These are phyloP conservation scores for Varanus komodoensis DNA, from an alignment of 2,113 vertebrate genomes.

Conservation along the genomic window DNA sequence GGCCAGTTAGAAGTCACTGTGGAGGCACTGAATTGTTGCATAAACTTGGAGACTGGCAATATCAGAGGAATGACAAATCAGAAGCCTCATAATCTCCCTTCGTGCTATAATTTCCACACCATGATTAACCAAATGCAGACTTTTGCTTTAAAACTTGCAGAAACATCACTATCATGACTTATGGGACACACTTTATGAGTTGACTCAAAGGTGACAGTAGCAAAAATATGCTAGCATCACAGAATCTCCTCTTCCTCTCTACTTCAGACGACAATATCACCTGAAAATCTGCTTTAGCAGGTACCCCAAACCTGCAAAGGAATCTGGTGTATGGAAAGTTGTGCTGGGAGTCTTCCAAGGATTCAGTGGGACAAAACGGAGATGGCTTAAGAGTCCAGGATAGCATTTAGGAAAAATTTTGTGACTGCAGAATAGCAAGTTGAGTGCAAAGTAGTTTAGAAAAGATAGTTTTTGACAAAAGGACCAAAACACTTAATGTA, in stretches of 20 bases:
- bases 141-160: too few species aligned
- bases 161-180: neutral
- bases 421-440: neutral
- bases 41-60: neutral
- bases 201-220: too few species aligned
- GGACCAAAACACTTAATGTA: too few species aligned
- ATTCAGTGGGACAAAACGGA: neutral
- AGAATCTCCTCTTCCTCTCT: too few species aligned
- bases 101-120: neutral
- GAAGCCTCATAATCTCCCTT: neutral
- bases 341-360: neutral
- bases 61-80: neutral
- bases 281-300: too few species aligned
- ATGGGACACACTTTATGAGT: neutral
- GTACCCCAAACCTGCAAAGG: too few species aligned
- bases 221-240: too few species aligned
- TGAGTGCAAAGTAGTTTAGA: neutral
- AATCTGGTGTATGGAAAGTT: too few species aligned
- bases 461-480: neutral
- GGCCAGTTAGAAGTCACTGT: neutral
- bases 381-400: neutral
- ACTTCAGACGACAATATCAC: too few species aligned
- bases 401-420: neutral
- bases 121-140: neutral
- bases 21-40: neutral